phyloP scores from a whole-genome alignment of 1,140 invertebrate species.

The Pseudomyrmex concolor region DNA sequence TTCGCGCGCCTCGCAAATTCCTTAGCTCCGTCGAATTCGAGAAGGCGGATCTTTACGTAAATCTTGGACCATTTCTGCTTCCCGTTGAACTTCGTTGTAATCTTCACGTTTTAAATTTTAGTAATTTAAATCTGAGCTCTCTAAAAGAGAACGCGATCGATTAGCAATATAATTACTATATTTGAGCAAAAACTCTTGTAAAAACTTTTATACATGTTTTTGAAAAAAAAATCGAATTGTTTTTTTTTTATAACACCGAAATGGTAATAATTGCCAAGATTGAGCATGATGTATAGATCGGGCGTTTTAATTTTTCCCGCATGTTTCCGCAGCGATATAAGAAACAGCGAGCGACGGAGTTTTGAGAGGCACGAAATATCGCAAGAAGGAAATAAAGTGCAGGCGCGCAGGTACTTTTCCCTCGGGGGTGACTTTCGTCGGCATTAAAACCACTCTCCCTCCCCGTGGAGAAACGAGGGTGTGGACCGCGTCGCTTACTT shows the following conservation, averaged over 20 bases:
- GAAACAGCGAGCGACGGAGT: slow-evolving; percentile 23
- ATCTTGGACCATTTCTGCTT: not conserved
- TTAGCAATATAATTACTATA: no score
- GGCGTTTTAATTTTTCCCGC: slow-evolving; percentile 6
- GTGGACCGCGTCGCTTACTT: slow-evolving; percentile 31
- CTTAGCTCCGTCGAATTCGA: slow-evolving; percentile 6
- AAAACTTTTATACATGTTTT: no score
- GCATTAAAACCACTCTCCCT: slow-evolving; percentile 48
- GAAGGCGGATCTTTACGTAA: not conserved
- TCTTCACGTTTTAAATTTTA: not conserved
- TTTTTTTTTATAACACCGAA: not conserved
- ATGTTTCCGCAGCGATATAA: not conserved
- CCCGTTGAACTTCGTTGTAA: not conserved
- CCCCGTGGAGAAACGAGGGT: slow-evolving; percentile 48
- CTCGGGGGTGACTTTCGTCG: slow-evolving; percentile 36
- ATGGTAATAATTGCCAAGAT: not conserved
- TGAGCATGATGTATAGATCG: not conserved
- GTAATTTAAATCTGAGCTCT: not conserved
- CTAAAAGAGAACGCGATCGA: no score
- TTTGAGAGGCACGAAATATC: slow-evolving; percentile 56
- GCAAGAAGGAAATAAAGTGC: slow-evolving; percentile 64
- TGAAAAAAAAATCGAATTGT: not conserved
- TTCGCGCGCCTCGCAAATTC: slow-evolving; percentile 42
- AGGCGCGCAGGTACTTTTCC: slow-evolving; percentile 32
- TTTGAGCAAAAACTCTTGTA: no score